phyloP scores from a whole-genome alignment of 1,140 invertebrate genomes.

The Drosophila kepulauana region DNA sequence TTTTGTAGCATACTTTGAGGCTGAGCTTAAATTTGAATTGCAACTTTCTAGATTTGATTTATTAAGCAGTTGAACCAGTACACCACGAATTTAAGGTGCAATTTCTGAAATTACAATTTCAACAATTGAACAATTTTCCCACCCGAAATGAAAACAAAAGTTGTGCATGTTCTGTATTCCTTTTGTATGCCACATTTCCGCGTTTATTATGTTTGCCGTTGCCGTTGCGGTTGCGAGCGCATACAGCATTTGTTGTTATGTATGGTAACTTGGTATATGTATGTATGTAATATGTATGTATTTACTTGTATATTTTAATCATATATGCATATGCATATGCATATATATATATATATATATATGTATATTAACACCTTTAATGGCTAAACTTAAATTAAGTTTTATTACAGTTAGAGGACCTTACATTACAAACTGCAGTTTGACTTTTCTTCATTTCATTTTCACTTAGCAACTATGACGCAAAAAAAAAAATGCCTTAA shows the following conservation, averaged over 20 bases:
- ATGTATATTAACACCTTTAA: slow-evolving; percentile 52
- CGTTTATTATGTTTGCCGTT: slow-evolving; percentile 32
- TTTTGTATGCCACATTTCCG: slow-evolving; percentile 41
- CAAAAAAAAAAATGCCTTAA: slow-evolving; percentile 66
- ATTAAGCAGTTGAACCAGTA: no score
- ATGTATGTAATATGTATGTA: slow-evolving; percentile 3
- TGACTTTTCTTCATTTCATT: slow-evolving; percentile 35
- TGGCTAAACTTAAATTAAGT: slow-evolving; percentile 62
- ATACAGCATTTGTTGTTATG: slow-evolving; percentile 3
- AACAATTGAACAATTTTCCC: no score
- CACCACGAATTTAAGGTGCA: no score
- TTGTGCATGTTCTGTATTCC: slow-evolving; percentile 2
- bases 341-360: slow-evolving; percentile 7
- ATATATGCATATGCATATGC: slow-evolving; percentile 6
- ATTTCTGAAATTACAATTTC: no score
- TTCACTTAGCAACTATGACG: slow-evolving; percentile 36
- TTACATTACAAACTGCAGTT: slow-evolving; percentile 67
- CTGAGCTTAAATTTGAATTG: no score
- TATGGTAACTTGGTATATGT: neutral
- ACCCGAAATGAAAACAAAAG: neutral
- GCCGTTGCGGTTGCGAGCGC: neutral
- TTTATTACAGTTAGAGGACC: slow-evolving; percentile 57
- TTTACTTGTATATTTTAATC: slow-evolving; percentile 10
- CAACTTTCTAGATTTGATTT: no score
- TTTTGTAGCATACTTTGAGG: no score